These are phyloP conservation scores for Pangasius macronema DNA, from an alignment of 2,797 vertebrate genomes.

Conservation along the genomic window DNA sequence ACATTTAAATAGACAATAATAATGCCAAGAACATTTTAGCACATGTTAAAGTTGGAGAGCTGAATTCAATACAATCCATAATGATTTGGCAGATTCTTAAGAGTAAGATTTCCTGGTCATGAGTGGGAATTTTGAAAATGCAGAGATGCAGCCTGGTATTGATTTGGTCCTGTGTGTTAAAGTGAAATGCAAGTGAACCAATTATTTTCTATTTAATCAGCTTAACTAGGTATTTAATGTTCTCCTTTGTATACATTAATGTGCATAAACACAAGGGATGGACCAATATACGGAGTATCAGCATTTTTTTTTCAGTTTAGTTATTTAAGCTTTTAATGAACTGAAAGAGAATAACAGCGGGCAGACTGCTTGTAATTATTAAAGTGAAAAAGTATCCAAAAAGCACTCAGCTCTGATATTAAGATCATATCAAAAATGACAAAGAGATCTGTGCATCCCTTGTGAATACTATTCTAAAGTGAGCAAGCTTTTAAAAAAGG, in stretches of 20 bases:
- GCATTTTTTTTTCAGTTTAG: not conserved
- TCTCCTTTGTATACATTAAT: not conserved
- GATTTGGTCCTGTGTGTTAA: constrained; percentile 31
- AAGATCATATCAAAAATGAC: not conserved
- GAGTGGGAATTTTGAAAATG: not conserved
- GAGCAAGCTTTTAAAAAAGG: constrained; percentile 8
- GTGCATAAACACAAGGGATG: not conserved
- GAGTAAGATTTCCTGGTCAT: not conserved
- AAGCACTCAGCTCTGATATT: not conserved
- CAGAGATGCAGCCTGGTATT: not conserved
- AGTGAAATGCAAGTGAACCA: constrained; percentile 5
- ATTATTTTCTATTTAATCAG: not conserved
- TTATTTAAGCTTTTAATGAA: not conserved
- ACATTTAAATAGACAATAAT: constrained; percentile 16
- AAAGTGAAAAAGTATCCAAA: not conserved
- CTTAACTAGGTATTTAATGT: not conserved
- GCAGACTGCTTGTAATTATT: not conserved
- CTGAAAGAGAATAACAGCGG: not conserved
- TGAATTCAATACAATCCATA: not conserved
- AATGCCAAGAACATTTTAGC: not conserved
- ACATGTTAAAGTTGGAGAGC: not conserved
- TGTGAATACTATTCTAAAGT: not conserved
- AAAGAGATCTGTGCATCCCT: not conserved
- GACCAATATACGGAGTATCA: not conserved
- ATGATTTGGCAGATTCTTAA: not conserved